phyloP scores from a whole-genome alignment of 2,888 invertebrate genomes.

The Ischnura elegans region DNA sequence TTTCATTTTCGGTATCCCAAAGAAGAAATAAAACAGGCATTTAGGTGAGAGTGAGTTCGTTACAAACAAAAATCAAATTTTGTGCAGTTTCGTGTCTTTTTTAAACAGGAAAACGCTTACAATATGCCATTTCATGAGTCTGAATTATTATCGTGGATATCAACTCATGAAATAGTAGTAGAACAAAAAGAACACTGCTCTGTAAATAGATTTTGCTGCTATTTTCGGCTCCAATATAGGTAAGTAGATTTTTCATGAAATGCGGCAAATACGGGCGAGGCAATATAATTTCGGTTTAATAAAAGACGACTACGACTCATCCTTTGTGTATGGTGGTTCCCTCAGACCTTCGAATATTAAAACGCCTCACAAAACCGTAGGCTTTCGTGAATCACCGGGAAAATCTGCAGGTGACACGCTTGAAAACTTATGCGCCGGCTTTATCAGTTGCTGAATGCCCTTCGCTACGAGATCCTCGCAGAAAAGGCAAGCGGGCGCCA shows the following conservation, averaged over 20 bases:
- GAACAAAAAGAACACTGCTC: background rate
- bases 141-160: no score
- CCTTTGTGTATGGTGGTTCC: background rate
- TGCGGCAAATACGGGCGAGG: background rate
- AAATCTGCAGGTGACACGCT: slow-evolving; percentile 22
- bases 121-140: no score
- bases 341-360: background rate
- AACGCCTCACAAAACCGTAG: background rate
- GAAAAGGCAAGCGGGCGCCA: background rate
- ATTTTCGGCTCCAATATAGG: background rate
- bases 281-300: background rate
- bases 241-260: background rate
- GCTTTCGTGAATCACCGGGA: slow-evolving; percentile 11
- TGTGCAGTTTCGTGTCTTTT: no score
- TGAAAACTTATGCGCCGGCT: slow-evolving; percentile 11
- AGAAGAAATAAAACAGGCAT: no score
- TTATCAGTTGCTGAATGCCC: background rate
- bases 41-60: no score
- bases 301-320: background rate
- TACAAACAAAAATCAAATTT: no score
- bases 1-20: no score
- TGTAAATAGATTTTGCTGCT: background rate
- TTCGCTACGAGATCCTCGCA: background rate
- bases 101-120: no score
- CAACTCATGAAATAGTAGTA: no score